phyloP scores from a whole-genome alignment of 1,140 invertebrate species.

The Trachymyrmex cornetzi region DNA sequence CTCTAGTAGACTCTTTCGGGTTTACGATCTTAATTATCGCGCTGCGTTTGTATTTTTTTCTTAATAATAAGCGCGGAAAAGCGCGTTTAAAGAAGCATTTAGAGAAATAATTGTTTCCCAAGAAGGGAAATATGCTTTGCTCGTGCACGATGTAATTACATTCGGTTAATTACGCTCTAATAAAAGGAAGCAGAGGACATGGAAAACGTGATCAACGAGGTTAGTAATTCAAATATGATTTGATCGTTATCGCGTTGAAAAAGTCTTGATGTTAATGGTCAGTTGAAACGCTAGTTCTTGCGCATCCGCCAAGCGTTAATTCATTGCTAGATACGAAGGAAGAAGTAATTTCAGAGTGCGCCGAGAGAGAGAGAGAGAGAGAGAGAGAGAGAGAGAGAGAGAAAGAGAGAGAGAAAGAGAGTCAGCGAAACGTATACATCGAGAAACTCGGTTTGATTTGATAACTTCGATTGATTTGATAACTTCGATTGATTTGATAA shows the following conservation, averaged over 20 bases:
- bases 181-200: slow-evolving; percentile 1
- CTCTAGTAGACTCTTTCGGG: background rate
- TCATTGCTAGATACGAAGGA: background rate
- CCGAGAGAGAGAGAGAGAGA: no score
- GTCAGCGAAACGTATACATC: background rate
- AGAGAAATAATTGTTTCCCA: slow-evolving; percentile 15
- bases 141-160: slow-evolving; percentile 23
- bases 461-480: slow-evolving; percentile 37
- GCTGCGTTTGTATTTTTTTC: background rate
- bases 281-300: background rate
- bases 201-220: background rate
- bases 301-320: background rate
- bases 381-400: no score
- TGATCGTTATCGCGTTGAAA: slow-evolving; percentile 21
- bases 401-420: no score
- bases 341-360: background rate
- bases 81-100: background rate
- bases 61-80: background rate
- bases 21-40: background rate
- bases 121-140: background rate
- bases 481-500: slow-evolving; percentile 46
- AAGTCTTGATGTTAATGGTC: background rate
- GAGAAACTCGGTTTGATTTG: background rate
- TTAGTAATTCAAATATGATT: slow-evolving; percentile 24
- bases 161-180: slow-evolving; percentile 10